These are phyloP conservation scores for Nesospiza acunhae DNA, from an alignment of 2,113 vertebrate species.

Conservation along the genomic window DNA sequence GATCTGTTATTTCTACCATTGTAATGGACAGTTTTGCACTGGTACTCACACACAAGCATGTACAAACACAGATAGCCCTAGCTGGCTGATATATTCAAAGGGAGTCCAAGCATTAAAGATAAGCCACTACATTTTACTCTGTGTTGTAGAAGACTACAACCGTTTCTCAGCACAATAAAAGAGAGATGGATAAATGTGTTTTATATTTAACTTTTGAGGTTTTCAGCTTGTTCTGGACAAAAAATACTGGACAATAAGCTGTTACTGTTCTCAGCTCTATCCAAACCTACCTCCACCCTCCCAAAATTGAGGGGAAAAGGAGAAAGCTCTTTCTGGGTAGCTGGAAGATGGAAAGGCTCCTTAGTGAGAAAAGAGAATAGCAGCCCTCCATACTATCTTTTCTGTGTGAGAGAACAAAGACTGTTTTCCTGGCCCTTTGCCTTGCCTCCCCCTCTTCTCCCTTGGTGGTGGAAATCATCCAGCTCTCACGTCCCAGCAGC, in stretches of 20 bases:
- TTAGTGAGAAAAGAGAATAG: constrained; percentile 16
- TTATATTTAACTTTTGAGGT: constrained; percentile 1
- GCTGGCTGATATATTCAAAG: not conserved
- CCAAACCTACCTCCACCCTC: not conserved
- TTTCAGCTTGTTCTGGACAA: not conserved
- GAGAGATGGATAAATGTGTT: not conserved
- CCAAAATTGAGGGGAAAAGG: not conserved
- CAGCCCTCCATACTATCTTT: not conserved
- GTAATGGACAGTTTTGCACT: not conserved
- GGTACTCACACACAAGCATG: not conserved
- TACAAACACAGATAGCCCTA: not conserved
- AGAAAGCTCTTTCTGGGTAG: not conserved
- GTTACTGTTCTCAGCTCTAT: not conserved
- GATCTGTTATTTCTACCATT: not conserved
- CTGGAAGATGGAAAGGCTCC: not conserved
- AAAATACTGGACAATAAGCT: not conserved
- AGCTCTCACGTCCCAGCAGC: not conserved
- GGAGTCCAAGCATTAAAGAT: not conserved
- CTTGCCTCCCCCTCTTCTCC: not conserved
- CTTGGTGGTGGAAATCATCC: constrained; percentile 30
- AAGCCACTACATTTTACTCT: not conserved
- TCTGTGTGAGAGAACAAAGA: constrained; percentile 24
- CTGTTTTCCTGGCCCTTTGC: constrained; percentile 32
- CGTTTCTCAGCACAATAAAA: not conserved
- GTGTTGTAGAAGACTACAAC: not conserved